Base-by-base conservation (phyloP, 2,797 vertebrate species). In the Sebastes iracundus region DNA sequence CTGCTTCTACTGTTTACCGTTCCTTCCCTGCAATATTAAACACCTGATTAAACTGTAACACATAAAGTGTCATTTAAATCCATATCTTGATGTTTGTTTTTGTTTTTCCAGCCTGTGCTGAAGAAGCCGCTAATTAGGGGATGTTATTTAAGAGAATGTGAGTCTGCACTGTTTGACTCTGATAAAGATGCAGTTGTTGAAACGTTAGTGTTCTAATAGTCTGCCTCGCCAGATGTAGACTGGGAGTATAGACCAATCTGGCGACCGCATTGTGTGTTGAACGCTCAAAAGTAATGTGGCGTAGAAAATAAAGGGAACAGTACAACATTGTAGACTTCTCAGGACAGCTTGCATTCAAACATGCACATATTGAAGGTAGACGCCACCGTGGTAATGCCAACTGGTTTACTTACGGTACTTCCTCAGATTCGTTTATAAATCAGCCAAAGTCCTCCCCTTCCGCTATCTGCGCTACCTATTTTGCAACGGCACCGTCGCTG, bases 21-120 rank as follows among this genome's bases (percentile, higher is more conserved):
- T 59, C 12, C 49, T 67, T 20, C 16, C 18, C 2, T 1, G 12
- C 28, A 63, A 60, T 27, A 60, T 60, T 72, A 58, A 25, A 73
- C 67, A 73, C 67, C 30, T 35, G 70, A 73, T 72, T 68, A 73
- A 83, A 77, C 78, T 42, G 67, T 1, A 12, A 62, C 55, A 46
- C 35, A 69, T 3, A 53, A 69, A 46, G 60, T n/a, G 61, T 61
- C 74, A 62, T 68, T 64, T 38, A 32, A 79, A 27, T 12, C 22
- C 5, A 5, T 4, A 55, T 61, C 61, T 38, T 58, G 20, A 71
- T 11, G 27, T 58, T 73, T 73, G 52, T n/a, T 53, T 53, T n/a
- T 53, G 42, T 46, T 53, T 42, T 52, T 53, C 46, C 4, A 52
- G 52, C 20, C n/a, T 3, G 2, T 12, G 52, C 10, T 53, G n/a